Evolutionary conservation across 2,888 invertebrate genomes (phyloP).

Genomic region (Liposcelis brunnea): DNA sequence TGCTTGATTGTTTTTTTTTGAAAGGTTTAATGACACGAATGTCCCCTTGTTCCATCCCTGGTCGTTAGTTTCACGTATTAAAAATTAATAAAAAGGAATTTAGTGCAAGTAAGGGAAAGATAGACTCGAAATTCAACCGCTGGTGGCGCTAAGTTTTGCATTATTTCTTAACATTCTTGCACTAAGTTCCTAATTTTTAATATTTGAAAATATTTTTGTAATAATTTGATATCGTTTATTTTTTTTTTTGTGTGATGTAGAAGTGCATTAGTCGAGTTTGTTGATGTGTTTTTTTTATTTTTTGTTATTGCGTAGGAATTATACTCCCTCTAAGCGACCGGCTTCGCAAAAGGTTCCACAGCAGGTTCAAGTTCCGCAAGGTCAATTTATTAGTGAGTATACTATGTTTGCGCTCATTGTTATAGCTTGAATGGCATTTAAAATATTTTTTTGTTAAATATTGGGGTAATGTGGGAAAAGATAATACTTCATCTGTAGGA

Average conservation of each 20-base stretch:
- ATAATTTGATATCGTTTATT: constrained; percentile 2
- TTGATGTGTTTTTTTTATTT: constrained; percentile 11
- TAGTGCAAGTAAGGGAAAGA: background rate
- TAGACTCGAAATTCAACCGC: too few relatives aligned
- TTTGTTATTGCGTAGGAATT: constrained; percentile 16
- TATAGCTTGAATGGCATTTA: too few relatives aligned
- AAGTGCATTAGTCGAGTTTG: constrained; percentile 1
- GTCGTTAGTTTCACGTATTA: too few relatives aligned
- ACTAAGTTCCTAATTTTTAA: too few relatives aligned
- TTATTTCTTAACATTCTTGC: too few relatives aligned
- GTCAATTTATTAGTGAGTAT: constrained; percentile 3
- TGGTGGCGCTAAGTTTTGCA: too few relatives aligned
- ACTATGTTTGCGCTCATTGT: background rate
- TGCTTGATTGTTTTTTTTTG: constrained; percentile 14
- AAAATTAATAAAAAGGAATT: background rate
- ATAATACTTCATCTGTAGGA: too few relatives aligned
- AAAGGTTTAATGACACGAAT: constrained; percentile 13
- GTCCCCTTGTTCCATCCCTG: background rate
- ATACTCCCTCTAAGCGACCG: constrained; percentile 15
- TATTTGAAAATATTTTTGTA: too few relatives aligned
- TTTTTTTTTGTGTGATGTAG: constrained; percentile 8
- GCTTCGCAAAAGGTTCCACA: constrained; percentile 13
- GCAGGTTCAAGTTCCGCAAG: background rate
- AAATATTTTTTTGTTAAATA: too few relatives aligned
- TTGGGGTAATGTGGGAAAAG: too few relatives aligned